These are phyloP conservation scores for Carcina quercana DNA, from an alignment of 2,888 invertebrate species.

Conservation along the genomic window DNA sequence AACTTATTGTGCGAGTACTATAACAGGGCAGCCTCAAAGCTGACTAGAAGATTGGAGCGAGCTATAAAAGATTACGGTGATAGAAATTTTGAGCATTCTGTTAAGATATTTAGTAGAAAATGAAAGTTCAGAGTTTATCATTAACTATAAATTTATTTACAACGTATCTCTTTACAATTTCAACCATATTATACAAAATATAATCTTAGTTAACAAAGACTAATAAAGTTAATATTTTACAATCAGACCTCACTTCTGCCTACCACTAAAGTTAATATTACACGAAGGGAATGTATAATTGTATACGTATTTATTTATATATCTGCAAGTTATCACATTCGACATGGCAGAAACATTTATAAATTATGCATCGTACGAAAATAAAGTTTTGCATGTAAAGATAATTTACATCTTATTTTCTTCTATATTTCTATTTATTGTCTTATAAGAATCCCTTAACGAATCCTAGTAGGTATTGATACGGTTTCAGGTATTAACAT, in stretches of 20 bases:
- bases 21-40: too few relatives aligned
- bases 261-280: conserved; percentile 50
- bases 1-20: too few relatives aligned
- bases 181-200: conserved; percentile 73
- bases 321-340: conserved; percentile 49
- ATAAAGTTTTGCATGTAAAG: conserved; percentile 8
- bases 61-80: too few relatives aligned
- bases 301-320: too few relatives aligned
- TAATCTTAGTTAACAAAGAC: conserved; percentile 63
- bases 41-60: too few relatives aligned
- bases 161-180: conserved; percentile 70
- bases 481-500: too few relatives aligned
- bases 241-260: conserved; percentile 61
- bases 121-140: conserved; percentile 31
- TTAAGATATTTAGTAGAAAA: conserved; percentile 11
- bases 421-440: not conserved
- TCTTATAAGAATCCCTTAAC: too few relatives aligned
- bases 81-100: too few relatives aligned
- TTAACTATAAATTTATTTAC: conserved; percentile 71
- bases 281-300: conserved; percentile 56
- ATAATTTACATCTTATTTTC: conserved; percentile 2
- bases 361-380: conserved; percentile 16
- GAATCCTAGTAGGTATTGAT: too few relatives aligned
- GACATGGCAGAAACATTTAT: conserved; percentile 48
- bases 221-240: conserved; percentile 63